Evolutionary conservation across 92 coral and sea anemone genomes (phyloP).

Genomic region (Phenganax subtilis): DNA sequence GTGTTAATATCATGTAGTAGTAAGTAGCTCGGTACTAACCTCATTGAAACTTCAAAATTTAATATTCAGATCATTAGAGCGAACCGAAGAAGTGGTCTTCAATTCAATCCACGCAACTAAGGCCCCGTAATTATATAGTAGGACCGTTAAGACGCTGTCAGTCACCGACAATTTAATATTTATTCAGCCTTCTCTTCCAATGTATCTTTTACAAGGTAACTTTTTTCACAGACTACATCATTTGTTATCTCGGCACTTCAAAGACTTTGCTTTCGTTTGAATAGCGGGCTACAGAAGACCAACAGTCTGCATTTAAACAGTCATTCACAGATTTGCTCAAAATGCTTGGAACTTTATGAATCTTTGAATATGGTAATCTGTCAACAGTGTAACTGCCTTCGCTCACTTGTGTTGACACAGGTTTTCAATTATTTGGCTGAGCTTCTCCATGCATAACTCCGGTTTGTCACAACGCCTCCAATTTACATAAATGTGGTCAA

Average conservation of each 20-base stretch:
- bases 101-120: too few species aligned
- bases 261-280: too few species aligned
- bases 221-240: not conserved
- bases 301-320: not conserved
- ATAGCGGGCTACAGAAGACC: too few species aligned
- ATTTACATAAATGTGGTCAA: constrained; percentile 18
- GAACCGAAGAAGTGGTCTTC: too few species aligned
- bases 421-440: constrained; percentile 6
- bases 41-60: constrained; percentile 8
- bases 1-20: not conserved
- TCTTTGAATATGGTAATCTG: not conserved
- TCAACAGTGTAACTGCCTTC: constrained; percentile 6
- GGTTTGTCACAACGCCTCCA: constrained; percentile 4
- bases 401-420: not conserved
- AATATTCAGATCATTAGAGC: too few species aligned
- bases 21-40: not conserved
- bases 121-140: not conserved
- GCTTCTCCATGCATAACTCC: constrained; percentile 27
- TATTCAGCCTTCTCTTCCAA: not conserved
- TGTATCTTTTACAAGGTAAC: not conserved
- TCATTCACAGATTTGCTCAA: not conserved
- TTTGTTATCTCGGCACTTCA: not conserved
- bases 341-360: not conserved
- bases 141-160: constrained; percentile 4
- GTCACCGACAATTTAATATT: not conserved